Evolutionary conservation across 2,797 vertebrate species (phyloP).

Genomic region (Ambastaia sidthimunki): DNA sequence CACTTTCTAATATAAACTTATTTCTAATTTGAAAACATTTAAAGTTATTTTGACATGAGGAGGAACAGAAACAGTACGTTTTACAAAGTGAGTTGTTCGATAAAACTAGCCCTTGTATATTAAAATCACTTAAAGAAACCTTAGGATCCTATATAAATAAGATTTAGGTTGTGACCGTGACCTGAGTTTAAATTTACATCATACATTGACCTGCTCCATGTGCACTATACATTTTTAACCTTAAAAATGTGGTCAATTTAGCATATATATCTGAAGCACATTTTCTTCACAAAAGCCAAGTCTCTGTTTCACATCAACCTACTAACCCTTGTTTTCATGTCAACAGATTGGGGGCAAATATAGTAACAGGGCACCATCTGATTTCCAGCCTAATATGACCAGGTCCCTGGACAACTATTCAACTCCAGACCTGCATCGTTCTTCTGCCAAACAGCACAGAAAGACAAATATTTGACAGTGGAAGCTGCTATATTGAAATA

Average conservation of each 20-base stretch:
- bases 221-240: neutral
- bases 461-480: slow-evolving; percentile 59
- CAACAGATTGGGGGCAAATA: slow-evolving; percentile 16
- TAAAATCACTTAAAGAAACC: no score
- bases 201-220: neutral
- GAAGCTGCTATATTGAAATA: slow-evolving; percentile 46
- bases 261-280: slow-evolving; percentile 31
- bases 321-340: slow-evolving; percentile 35
- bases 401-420: slow-evolving; percentile 4
- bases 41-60: neutral
- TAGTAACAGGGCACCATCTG: slow-evolving; percentile 19
- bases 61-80: neutral
- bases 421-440: slow-evolving; percentile 12
- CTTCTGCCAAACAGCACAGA: slow-evolving; percentile 40
- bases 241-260: neutral
- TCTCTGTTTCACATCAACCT: slow-evolving; percentile 47
- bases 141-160: no score
- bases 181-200: no score
- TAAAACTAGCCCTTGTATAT: no score
- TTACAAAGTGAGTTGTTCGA: no score
- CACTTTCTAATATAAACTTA: neutral
- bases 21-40: neutral
- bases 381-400: slow-evolving; percentile 15
- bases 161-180: no score
- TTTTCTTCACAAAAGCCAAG: neutral